phyloP scores from a whole-genome alignment of 2,797 vertebrate genomes.

The Sorex maritimensis region DNA sequence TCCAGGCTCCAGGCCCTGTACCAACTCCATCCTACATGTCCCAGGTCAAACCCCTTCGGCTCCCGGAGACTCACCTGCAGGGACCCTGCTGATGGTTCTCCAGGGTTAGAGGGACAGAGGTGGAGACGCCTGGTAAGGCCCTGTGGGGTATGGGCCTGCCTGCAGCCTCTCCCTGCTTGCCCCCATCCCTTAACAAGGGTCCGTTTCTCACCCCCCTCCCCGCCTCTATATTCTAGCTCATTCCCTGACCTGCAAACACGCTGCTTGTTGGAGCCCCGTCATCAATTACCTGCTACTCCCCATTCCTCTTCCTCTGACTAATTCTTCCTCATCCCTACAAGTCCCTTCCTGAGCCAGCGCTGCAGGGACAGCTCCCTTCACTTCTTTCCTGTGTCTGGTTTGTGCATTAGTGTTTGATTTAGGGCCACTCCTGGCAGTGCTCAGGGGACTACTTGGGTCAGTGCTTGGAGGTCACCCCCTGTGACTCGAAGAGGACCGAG shows the following conservation, averaged over 20 bases:
- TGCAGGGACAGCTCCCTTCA: neutral
- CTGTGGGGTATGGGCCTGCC: neutral
- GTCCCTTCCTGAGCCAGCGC: neutral
- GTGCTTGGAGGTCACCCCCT: no score
- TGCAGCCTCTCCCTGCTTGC: neutral
- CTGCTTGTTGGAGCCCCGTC: neutral
- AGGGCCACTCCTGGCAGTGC: no score
- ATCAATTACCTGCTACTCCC: neutral
- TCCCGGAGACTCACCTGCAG: slow-evolving; percentile 1
- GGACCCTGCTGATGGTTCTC: neutral
- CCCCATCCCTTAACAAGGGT: neutral
- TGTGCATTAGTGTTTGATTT: no score
- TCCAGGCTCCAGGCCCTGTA: no score
- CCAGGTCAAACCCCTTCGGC: neutral
- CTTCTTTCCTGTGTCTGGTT: no score
- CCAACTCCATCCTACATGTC: neutral
- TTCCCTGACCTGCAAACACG: neutral
- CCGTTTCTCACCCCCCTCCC: no score
- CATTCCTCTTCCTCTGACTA: neutral
- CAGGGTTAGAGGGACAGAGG: neutral
- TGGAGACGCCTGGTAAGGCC: neutral
- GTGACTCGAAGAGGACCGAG: no score
- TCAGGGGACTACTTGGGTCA: no score
- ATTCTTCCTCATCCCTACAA: slow-evolving; percentile 32
- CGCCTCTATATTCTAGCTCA: neutral